These are phyloP conservation scores for Athene noctua DNA, from an alignment of 2,113 vertebrate species.

Conservation along the genomic window DNA sequence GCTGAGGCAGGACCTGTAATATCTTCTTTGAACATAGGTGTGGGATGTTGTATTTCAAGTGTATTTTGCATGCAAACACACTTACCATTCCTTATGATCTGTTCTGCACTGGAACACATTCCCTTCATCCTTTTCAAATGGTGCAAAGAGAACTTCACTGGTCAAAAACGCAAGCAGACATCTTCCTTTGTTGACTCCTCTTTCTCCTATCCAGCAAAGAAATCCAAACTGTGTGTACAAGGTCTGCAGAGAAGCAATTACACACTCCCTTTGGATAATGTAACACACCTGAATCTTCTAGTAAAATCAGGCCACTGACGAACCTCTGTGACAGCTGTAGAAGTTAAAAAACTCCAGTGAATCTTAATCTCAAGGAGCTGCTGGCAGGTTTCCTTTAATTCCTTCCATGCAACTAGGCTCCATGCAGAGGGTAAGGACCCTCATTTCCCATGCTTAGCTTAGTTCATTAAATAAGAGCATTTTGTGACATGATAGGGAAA, in stretches of 20 bases:
- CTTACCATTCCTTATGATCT: neutral
- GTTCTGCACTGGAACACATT: neutral
- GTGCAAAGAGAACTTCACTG: neutral
- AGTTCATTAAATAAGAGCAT: neutral
- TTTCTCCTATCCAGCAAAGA: neutral
- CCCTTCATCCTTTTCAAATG: neutral
- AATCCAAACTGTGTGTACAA: neutral
- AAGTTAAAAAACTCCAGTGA: neutral
- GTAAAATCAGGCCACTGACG: neutral
- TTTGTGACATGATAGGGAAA: neutral
- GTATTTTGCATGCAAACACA: neutral
- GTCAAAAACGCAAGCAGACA: neutral
- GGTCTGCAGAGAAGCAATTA: neutral
- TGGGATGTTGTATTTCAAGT: neutral
- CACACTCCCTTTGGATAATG: neutral
- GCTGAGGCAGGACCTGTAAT: neutral
- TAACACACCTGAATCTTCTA: neutral
- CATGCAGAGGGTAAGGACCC: rapidly evolving
- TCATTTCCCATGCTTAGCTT: neutral
- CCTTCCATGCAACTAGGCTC: neutral
- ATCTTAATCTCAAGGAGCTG: neutral
- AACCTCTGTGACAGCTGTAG: neutral
- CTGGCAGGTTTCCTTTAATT: neutral
- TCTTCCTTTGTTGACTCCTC: neutral
- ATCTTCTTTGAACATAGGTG: neutral